phyloP scores from a whole-genome alignment of 1,140 invertebrate genomes.

The Lycorma delicatula region DNA sequence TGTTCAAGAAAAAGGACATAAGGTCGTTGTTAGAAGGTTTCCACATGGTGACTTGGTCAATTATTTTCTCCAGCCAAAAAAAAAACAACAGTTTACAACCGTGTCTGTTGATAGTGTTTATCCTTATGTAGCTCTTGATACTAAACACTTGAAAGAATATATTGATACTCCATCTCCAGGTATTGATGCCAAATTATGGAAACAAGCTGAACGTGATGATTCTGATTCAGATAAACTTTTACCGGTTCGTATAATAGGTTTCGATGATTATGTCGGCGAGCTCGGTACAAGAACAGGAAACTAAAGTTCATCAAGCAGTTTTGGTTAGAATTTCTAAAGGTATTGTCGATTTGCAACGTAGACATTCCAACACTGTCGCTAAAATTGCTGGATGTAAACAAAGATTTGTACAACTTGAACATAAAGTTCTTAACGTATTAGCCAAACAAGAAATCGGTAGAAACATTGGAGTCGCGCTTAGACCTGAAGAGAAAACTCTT shows the following conservation, averaged over 20 bases:
- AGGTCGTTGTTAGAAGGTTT: constrained; percentile 55
- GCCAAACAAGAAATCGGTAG: too few species aligned
- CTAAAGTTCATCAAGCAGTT: constrained; percentile 63
- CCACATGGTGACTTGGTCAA: constrained; percentile 61
- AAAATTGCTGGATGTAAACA: constrained; percentile 65
- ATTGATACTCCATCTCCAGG: constrained; percentile 77
- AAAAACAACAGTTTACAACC: constrained; percentile 58
- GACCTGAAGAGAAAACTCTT: too few species aligned
- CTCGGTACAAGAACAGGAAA: constrained; percentile 78
- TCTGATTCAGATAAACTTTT: constrained; percentile 81
- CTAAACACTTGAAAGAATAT: constrained; percentile 76
- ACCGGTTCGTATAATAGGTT: constrained; percentile 88
- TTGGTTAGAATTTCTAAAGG: constrained; percentile 66
- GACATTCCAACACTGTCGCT: constrained; percentile 58
- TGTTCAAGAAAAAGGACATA: constrained; percentile 58
- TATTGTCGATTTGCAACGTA: constrained; percentile 61
- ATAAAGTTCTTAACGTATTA: constrained; percentile 68
- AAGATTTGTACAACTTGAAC: constrained; percentile 63
- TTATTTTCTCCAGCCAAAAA: constrained; percentile 55
- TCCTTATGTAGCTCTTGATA: constrained; percentile 51
- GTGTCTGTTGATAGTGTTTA: constrained; percentile 54
- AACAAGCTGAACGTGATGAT: constrained; percentile 87
- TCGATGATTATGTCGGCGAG: constrained; percentile 71
- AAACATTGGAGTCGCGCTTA: too few species aligned
- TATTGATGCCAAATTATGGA: constrained; percentile 71